Evolutionary conservation across 2,113 vertebrate genomes (phyloP), one percentile per base, ranked within the genome.

Genomic region (Leucosticte australis): DNA sequence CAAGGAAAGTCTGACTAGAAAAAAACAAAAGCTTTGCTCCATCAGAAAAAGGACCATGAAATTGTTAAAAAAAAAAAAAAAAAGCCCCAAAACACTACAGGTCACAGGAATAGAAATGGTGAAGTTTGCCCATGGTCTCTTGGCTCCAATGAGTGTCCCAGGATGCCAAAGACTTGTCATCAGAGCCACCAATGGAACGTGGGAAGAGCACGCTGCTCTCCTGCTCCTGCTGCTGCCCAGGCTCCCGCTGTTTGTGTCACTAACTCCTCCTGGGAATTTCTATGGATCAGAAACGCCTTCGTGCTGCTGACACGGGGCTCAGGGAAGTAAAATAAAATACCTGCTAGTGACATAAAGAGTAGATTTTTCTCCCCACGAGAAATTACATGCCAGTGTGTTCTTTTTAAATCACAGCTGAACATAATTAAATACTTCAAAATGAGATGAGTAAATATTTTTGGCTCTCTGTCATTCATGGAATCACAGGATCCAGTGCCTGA

Each of bases 101-200:
- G 12, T 14, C 18, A 9, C 84, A 67, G 50, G 91, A 96, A 95
- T 81, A 96, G 92, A 77, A 92, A 46, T 7, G 20, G 67, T 4
- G 55, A 60, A 73, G 52, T 75, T 85, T 95, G 87, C 90, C 74
- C 74, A 0, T 60, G 87, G 65, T 71, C 77, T 81, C 65, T 94
- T 96, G 95, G 96, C 96, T 95, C 74, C 87, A 52, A n/a, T 0
- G 3, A 82, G 49, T 1, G 0, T 10, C 74, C 69, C 13, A 1
- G 6, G 42, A 78, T 96, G 96, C 95, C 91, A 95, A 96, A 22
- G 77, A 63, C 73, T 91, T 96, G 96, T 96, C 96, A 95, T 56
- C 95, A 76, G 84, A 52, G 52, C 35, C 81, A 91, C 74, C 90
- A 68, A 2, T 10, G 49, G 77, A n/a, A 96, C 60, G 80, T 60